These are phyloP conservation scores for Heteropelma amictum DNA, from an alignment of 2,888 invertebrate genomes.

Conservation along the genomic window DNA sequence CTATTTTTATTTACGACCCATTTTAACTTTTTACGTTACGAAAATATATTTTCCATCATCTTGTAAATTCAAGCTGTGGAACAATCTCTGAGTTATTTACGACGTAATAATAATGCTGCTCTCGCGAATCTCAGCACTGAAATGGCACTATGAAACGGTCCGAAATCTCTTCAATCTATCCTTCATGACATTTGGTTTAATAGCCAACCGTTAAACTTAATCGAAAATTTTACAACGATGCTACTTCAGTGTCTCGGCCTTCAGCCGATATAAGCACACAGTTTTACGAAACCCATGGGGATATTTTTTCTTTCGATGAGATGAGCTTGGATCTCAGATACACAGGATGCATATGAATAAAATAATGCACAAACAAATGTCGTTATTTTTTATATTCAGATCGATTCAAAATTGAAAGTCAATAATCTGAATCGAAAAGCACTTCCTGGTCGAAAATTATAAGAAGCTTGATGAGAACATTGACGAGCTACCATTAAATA, in stretches of 20 bases:
- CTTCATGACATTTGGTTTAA: conserved; percentile 28
- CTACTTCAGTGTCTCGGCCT: neutral
- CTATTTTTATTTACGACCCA: neutral
- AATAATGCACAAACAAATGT: too few species aligned
- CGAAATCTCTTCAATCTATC: conserved; percentile 14
- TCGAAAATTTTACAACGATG: conserved; percentile 50
- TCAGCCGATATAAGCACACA: neutral
- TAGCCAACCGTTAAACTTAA: conserved; percentile 51
- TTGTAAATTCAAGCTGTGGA: neutral
- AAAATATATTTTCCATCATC: neutral
- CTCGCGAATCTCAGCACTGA: conserved; percentile 36
- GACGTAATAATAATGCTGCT: conserved; percentile 15
- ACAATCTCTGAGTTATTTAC: neutral
- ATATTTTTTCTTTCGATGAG: conserved; percentile 16
- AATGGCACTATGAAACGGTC: conserved; percentile 39
- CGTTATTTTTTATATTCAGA: too few species aligned
- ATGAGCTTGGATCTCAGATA: too few species aligned
- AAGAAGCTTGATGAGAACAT: too few species aligned
- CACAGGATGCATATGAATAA: too few species aligned
- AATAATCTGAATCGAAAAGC: too few species aligned
- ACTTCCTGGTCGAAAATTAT: too few species aligned
- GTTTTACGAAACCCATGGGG: conserved; percentile 14
- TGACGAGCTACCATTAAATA: too few species aligned
- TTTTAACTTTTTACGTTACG: too few species aligned
- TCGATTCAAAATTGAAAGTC: too few species aligned